A percentile compares a stretch with the other conserved stretches of the same genome.
Evolutionary conservation across 2,888 invertebrate genomes (phyloP).

Genomic region (Lasioglossum calceatum): DNA sequence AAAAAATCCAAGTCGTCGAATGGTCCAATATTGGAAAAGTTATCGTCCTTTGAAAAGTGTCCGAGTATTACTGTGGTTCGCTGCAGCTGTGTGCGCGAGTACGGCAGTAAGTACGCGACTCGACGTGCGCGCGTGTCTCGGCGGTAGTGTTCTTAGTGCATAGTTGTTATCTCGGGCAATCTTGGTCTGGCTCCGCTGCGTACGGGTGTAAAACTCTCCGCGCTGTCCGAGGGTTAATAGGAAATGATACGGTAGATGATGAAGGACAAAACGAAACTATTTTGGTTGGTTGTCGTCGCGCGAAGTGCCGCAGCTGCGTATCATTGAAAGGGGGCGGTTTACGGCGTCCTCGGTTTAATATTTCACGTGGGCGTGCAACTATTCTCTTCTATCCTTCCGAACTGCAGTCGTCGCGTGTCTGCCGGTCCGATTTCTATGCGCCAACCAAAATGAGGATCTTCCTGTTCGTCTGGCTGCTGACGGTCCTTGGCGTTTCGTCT

Average conservation of each 20-base stretch:
- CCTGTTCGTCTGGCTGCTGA: constrained; percentile 14
- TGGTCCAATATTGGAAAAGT: too few species aligned
- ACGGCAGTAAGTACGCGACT: too few species aligned
- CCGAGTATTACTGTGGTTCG: too few species aligned
- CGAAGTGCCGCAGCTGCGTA: neutral
- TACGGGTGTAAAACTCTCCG: neutral
- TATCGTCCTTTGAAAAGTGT: too few species aligned
- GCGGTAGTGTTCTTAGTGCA: neutral
- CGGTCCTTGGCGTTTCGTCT: neutral
- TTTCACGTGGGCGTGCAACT: constrained; percentile 69
- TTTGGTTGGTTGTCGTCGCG: neutral
- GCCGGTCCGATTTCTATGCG: constrained; percentile 20
- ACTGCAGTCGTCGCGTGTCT: constrained; percentile 27
- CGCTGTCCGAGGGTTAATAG: neutral
- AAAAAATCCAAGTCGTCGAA: too few species aligned
- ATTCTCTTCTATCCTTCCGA: constrained; percentile 16
- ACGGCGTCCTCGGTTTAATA: constrained; percentile 47
- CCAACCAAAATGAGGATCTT: constrained; percentile 28
- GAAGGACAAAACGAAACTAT: neutral
- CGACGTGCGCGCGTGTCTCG: neutral
- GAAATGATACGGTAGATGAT: neutral
- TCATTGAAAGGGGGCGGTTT: constrained; percentile 61
- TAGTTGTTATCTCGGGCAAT: neutral
- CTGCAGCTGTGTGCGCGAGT: too few species aligned
- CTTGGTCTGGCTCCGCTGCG: neutral